Conservation (phyloP, 1,140 invertebrate species). For the Monomorium pharaonis region DNA sequence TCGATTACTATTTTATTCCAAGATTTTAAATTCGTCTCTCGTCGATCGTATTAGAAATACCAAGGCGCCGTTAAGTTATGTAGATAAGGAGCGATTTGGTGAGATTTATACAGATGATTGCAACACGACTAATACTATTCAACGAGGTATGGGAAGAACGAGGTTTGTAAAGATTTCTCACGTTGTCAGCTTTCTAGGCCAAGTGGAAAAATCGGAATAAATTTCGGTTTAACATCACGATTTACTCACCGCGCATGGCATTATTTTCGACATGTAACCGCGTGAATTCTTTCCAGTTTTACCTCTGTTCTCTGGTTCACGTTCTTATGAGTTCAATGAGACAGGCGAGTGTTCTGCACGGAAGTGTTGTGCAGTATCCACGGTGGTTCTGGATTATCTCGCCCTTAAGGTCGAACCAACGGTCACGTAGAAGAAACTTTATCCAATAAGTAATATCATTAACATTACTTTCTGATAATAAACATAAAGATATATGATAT, state of each 20-base stretch:
- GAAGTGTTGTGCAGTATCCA: not conserved
- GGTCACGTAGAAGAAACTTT: not conserved
- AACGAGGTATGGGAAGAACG: not conserved
- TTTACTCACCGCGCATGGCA: not conserved
- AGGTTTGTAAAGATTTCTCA: conserved; percentile 22
- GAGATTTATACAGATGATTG: conserved; percentile 20
- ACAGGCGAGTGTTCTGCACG: not conserved
- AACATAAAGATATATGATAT: not conserved
- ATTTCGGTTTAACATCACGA: conserved; percentile 22
- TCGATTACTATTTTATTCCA: not conserved
- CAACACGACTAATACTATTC: conserved; percentile 8
- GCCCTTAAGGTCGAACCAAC: not conserved
- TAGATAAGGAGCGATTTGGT: not conserved
- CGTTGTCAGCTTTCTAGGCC: conserved; percentile 29
- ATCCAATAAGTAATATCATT: not conserved
- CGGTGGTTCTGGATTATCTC: conserved; percentile 2
- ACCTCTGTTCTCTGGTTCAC: not conserved
- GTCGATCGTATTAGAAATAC: not conserved
- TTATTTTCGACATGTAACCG: not conserved
- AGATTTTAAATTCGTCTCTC: not conserved
- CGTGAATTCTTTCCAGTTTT: not conserved
- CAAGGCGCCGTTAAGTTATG: not conserved
- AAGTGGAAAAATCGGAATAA: conserved; percentile 49
- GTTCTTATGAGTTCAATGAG: not conserved
- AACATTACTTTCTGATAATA: not conserved